Conservation (phyloP, 2,888 invertebrate genomes). For the Eremobia ochroleuca region DNA sequence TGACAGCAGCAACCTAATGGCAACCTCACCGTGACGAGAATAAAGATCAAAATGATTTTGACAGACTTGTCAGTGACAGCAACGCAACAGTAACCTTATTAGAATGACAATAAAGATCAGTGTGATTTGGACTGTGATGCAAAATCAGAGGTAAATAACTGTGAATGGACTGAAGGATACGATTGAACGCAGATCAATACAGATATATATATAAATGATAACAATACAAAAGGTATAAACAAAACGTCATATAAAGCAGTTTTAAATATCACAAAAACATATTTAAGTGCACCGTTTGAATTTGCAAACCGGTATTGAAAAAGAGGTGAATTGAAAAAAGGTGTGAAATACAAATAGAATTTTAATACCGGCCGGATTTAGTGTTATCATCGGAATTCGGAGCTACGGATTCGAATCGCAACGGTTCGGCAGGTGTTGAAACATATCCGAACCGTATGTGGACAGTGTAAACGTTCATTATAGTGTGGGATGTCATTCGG, state of each 20-base stretch:
- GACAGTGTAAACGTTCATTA: conserved; percentile 69
- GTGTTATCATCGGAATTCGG: conserved; percentile 37
- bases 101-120: background rate
- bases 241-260: background rate
- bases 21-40: background rate
- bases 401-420: background rate
- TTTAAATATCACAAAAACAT: background rate
- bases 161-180: background rate
- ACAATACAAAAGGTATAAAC: background rate
- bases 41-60: background rate
- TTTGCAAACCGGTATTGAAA: conserved; percentile 16
- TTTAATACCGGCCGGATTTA: conserved; percentile 50
- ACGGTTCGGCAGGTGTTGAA: conserved; percentile 56
- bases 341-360: conserved; percentile 36
- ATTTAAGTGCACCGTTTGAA: conserved; percentile 9
- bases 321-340: conserved; percentile 45
- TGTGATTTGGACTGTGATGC: background rate
- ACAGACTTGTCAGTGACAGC: background rate
- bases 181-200: background rate
- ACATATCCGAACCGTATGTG: conserved; percentile 53
- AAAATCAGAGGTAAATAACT: background rate
- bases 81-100: background rate
- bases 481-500: conserved; percentile 57
- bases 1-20: background rate
- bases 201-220: background rate